Evolutionary conservation across 2,888 invertebrate genomes (phyloP), one percentile per base, ranked within the genome.

Genomic region (Harpagoxenus sublaevis): DNA sequence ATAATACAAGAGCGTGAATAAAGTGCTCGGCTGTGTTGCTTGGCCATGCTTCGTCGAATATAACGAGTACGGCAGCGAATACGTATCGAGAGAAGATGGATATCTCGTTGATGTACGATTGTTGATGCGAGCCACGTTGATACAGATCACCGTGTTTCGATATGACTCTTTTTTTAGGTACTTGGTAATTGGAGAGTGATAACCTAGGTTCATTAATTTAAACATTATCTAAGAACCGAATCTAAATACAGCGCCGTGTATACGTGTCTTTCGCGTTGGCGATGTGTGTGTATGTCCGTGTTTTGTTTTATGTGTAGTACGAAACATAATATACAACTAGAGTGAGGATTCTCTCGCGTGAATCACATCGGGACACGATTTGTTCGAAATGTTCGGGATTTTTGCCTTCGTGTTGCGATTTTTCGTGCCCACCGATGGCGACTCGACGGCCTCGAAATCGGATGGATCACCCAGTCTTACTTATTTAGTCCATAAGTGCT

Each of bases 1-100:
- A 93, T 94, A 93, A 93, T 93, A 93, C 93, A 93, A 92, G 89
- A 88, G 89, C 84, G 84, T 87, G 74, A 48, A 48, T 60, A 62
- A 55, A 68, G 23, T 71, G 45, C 70, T 57, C 60, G 31, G 57
- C 66, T 68, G 62, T 73, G 66, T 71, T 18, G 35, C 28, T 70
- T 28, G 74, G 45, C 35, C 42, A 8, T 62, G 71, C 45, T 62
- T 62, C 53, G 62, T 68, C 48, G 45, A 62, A 48, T 28, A 57
- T 3, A 5, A 45, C 81, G 63, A 83, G 35, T 42, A 31, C 78
- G 57, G 45, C 45, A 70, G 71, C 74, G 60, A 73, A 39, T 73
- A 81, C 12, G 48, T 81, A 74, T 73, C 48, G 74, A 81, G 75
- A 74, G 48, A 60, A 74, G 74, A 39, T 73, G 35, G 28, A 60